These are phyloP conservation scores for Tetramorium alpestre DNA, from an alignment of 1,140 invertebrate species.

Conservation along the genomic window DNA sequence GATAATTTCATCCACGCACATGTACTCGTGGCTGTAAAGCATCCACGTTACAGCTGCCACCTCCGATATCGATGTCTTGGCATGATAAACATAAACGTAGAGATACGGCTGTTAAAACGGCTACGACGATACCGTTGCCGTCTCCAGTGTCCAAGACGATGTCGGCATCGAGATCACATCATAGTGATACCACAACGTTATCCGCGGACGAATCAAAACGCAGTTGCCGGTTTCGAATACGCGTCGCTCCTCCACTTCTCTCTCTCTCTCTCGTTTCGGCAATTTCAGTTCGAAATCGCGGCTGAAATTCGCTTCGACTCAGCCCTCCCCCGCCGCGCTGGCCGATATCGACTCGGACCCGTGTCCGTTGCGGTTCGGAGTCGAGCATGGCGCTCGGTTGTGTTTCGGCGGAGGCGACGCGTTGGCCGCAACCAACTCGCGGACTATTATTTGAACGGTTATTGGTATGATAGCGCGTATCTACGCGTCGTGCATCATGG, in stretches of 20 bases:
- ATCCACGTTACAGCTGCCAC: not conserved
- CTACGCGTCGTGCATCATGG: conserved; percentile 79
- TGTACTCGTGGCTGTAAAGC: not conserved
- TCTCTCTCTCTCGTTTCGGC: not conserved
- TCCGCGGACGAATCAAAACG: conserved; percentile 72
- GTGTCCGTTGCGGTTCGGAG: conserved; percentile 37
- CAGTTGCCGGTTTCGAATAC: not conserved
- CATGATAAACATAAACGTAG: conserved; percentile 26
- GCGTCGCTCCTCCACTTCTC: not conserved
- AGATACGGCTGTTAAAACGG: conserved; percentile 60
- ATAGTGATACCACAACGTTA: conserved; percentile 65
- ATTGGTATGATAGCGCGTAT: conserved; percentile 82
- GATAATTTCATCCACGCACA: conserved; percentile 15
- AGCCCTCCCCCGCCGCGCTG: not conserved
- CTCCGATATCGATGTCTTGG: conserved; percentile 5
- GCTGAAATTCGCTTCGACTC: conserved; percentile 6
- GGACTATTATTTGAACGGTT: conserved; percentile 82
- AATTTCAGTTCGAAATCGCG: conserved; percentile 57
- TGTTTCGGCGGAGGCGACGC: conserved; percentile 55
- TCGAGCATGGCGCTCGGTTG: conserved; percentile 6
- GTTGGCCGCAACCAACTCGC: conserved; percentile 65
- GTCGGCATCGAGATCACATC: conserved; percentile 67
- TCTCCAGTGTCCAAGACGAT: conserved; percentile 28
- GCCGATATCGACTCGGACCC: conserved; percentile 51
- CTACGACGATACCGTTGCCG: conserved; percentile 41